Conservation (phyloP, 1,140 invertebrate species). For the Apis cerana region DNA sequence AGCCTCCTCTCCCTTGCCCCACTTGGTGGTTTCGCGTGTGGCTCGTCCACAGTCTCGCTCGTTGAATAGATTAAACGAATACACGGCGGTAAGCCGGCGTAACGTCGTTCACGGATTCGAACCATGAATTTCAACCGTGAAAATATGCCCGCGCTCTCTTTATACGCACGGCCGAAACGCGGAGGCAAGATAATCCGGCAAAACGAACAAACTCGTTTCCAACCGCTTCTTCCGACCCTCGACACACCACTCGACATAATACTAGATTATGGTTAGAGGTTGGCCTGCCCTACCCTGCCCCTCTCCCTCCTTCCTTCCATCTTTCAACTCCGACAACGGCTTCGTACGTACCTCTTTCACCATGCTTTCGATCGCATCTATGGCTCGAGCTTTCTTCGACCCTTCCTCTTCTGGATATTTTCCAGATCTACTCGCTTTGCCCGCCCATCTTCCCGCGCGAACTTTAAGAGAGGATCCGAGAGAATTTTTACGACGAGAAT, state of each 20-base stretch:
- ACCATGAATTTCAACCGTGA: slow-evolving; percentile 67
- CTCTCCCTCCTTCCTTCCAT: not conserved
- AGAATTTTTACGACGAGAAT: not conserved
- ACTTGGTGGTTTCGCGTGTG: slow-evolving; percentile 27
- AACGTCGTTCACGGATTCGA: slow-evolving; percentile 58
- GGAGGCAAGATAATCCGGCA: slow-evolving; percentile 65
- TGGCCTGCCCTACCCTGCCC: slow-evolving; percentile 27
- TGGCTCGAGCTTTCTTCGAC: slow-evolving; percentile 3
- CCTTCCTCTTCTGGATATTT: slow-evolving; percentile 2
- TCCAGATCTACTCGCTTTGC: not conserved
- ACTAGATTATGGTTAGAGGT: slow-evolving; percentile 68
- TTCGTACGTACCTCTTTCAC: not conserved
- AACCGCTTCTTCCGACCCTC: slow-evolving; percentile 63
- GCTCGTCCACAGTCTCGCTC: slow-evolving; percentile 46
- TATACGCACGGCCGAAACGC: slow-evolving; percentile 46
- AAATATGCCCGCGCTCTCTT: slow-evolving; percentile 66
- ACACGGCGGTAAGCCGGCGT: slow-evolving; percentile 59
- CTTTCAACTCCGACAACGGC: not conserved
- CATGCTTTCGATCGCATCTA: not conserved
- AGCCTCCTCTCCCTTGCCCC: not conserved
- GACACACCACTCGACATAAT: slow-evolving; percentile 67
- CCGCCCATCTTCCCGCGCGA: not conserved
- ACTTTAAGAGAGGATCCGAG: not conserved
- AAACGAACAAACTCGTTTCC: slow-evolving; percentile 69
- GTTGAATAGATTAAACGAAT: slow-evolving; percentile 67